Evolutionary conservation across 2,113 vertebrate genomes (phyloP).

Genomic region (Dasyornis broadbenti): DNA sequence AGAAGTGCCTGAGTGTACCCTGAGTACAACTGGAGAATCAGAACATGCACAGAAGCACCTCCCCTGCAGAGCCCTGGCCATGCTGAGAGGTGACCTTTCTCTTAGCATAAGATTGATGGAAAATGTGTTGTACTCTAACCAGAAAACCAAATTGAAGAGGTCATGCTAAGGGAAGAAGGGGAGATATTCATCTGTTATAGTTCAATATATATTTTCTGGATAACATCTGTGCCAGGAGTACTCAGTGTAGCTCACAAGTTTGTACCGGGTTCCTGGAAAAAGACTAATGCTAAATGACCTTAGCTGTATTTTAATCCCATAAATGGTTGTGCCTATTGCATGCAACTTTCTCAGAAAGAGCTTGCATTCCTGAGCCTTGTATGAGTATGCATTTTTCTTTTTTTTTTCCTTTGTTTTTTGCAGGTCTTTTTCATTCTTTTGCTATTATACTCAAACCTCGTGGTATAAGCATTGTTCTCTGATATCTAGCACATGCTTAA

Average conservation of each 20-base stretch:
- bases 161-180: background rate
- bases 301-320: constrained; percentile 25
- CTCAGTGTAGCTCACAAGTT: background rate
- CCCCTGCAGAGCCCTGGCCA: background rate
- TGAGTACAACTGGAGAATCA: background rate
- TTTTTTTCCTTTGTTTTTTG: background rate
- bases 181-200: background rate
- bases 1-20: background rate
- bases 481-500: background rate
- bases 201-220: background rate
- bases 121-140: background rate
- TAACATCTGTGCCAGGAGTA: background rate
- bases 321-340: constrained; percentile 1
- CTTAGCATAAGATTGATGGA: background rate
- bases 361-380: background rate
- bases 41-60: background rate
- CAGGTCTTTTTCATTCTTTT: background rate
- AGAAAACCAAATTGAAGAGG: background rate
- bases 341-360: background rate
- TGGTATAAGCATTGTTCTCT: background rate
- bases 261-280: constrained; percentile 7
- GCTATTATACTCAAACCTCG: background rate
- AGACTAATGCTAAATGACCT: background rate
- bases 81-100: background rate
- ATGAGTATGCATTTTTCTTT: background rate